phyloP scores from a whole-genome alignment of 2,113 vertebrate species.

The Origma solitaria region DNA sequence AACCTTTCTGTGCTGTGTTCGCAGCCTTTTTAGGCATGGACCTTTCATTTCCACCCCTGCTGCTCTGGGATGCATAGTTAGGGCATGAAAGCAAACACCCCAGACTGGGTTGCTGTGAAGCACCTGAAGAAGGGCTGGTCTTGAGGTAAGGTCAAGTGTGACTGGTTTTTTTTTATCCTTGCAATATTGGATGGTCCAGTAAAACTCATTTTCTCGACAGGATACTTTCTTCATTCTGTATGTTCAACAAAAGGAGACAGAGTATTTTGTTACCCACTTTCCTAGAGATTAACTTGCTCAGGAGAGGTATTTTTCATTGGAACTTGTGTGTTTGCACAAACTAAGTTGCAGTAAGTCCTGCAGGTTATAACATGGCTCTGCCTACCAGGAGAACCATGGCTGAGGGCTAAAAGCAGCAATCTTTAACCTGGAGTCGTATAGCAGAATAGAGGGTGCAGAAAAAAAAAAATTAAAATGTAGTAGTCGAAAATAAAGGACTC shows the following conservation, averaged over 20 bases:
- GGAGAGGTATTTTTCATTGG: background rate
- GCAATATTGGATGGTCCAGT: background rate
- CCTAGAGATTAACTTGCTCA: background rate
- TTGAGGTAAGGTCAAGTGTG: background rate
- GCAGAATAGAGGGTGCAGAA: background rate
- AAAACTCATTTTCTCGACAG: background rate
- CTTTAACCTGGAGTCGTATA: background rate
- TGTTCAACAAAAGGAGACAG: background rate
- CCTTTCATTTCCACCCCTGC: background rate
- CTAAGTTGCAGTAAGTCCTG: background rate
- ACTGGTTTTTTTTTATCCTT: background rate
- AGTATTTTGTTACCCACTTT: background rate
- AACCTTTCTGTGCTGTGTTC: background rate
- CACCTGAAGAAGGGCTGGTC: background rate
- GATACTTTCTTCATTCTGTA: background rate
- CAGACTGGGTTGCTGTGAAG: rapidly evolving
- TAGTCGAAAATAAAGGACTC: no score
- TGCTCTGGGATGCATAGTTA: background rate
- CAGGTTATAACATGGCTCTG: background rate
- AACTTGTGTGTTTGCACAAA: background rate
- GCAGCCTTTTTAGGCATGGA: background rate
- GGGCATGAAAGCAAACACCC: background rate
- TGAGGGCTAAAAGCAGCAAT: background rate
- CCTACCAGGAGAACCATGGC: rapidly evolving
- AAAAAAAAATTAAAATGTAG: no score